These are phyloP conservation scores for Sepioteuthis lessoniana DNA, from an alignment of 2,888 invertebrate species.

Conservation along the genomic window DNA sequence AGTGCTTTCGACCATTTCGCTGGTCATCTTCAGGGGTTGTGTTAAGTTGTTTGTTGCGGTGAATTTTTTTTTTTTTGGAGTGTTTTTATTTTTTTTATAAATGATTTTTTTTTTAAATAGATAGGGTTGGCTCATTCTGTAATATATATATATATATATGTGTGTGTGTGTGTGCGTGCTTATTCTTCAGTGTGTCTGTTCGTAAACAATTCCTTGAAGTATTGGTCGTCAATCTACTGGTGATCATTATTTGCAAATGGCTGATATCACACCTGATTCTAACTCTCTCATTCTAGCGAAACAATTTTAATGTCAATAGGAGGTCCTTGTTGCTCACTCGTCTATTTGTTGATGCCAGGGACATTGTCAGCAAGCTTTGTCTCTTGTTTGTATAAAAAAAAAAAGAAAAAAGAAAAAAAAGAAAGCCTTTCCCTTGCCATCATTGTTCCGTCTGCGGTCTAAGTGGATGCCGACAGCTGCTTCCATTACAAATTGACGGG, in stretches of 20 bases:
- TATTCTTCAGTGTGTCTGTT: not conserved
- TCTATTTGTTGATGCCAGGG: conserved; percentile 1
- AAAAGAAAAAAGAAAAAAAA: no score
- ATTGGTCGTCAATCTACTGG: not conserved
- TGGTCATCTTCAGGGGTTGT: no score
- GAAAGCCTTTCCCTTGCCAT: not conserved
- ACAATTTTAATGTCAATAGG: conserved; percentile 20
- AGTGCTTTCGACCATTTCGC: no score
- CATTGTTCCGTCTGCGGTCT: not conserved
- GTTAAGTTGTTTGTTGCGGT: no score
- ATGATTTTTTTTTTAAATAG: no score
- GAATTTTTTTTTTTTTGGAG: no score
- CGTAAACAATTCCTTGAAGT: not conserved
- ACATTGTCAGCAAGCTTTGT: not conserved
- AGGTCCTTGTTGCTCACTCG: not conserved
- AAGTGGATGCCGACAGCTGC: conserved; percentile 33
- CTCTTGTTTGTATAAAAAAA: conserved; percentile 7
- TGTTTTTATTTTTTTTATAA: no score
- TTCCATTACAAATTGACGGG: not conserved
- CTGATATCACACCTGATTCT: not conserved
- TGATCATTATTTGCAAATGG: not conserved
- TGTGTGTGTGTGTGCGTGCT: not conserved
- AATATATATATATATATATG: not conserved
- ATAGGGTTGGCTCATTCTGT: no score
- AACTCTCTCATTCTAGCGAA: not conserved